Base-by-base conservation (phyloP, 2,888 invertebrate species). In the Synanthedon myopaeformis region DNA sequence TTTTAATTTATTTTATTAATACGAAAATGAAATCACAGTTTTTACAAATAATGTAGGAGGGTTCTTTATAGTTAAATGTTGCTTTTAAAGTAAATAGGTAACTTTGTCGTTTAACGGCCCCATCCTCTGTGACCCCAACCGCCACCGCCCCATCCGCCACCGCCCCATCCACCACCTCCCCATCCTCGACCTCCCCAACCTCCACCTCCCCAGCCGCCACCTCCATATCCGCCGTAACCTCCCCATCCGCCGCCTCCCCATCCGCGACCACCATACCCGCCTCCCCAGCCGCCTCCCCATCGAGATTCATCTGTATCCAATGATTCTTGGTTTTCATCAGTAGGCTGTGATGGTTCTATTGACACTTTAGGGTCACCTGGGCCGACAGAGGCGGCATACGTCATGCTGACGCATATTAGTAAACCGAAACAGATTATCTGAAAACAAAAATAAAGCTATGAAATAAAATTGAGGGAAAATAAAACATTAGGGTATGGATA, bases 381-480 rank as follows among this genome's bases (percentile, higher is more conserved):
- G 6, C 14, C 19, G 19, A 50, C 3, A 17, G 55, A 61, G 0
- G 69, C 67, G 42, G 51, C 53, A 59, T 71, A 75, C 14, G 76
- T 78, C 57, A 72, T 48, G 60, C 69, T 69, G 13, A 63, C 67
- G 65, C 74, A 76, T 51, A 75, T n/a, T 14, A 81, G 53, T 41
- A 82, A 57, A 51, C 65, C 64, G 11, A 70, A 54, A 56, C 61
- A 69, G 35, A 75, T 50, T 17, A 74, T 53, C 82, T 83, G 0
- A 68, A 70, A 57, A 42, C 56, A 41, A 8, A 41, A 13, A 49
- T 4, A 13, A 52, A n/a, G 35, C 13, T 41, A 41, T 51, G 3
- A 35, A 35, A 51, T 10, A 23, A 14, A 51, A 14, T 12, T 3
- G n/a, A 14, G 28, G n/a, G 28, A 23, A 51, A 10, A 28, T 28